These are phyloP conservation scores for Taeniopygia guttata DNA, from an alignment of 2,797 vertebrate species.

Conservation along the genomic window DNA sequence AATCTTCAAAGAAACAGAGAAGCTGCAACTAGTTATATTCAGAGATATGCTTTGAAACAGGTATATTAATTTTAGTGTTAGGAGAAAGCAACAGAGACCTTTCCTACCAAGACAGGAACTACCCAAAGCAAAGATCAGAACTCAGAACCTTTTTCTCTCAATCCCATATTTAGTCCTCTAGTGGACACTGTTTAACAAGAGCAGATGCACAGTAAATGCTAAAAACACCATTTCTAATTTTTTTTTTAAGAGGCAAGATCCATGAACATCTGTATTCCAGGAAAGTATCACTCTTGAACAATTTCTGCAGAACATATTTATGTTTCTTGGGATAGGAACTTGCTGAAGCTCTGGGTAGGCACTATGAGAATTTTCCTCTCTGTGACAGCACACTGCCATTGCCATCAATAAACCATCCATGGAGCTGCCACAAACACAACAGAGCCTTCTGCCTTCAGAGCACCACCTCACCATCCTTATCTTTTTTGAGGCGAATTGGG, in stretches of 20 bases:
- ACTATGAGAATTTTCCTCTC: neutral
- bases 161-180: conserved; percentile 3
- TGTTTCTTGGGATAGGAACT: neutral
- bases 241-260: neutral
- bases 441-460: neutral
- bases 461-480: neutral
- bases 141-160: neutral
- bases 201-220: neutral
- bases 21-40: neutral
- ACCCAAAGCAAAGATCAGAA: neutral
- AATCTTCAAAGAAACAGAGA: neutral
- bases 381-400: neutral
- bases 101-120: neutral
- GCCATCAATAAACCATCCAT: neutral
- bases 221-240: neutral
- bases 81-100: neutral
- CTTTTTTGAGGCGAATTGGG: neutral
- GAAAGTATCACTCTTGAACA: neutral
- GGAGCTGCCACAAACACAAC: neutral
- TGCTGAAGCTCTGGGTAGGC: neutral
- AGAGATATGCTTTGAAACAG: neutral
- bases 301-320: neutral
- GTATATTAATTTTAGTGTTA: neutral
- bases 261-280: neutral
- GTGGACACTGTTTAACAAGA: conserved; percentile 22